Percentiles rank a stretch among this genome's conserved stretches.
Conservation (phyloP, 2,888 invertebrate species). For the Pilophorus perplexus region DNA sequence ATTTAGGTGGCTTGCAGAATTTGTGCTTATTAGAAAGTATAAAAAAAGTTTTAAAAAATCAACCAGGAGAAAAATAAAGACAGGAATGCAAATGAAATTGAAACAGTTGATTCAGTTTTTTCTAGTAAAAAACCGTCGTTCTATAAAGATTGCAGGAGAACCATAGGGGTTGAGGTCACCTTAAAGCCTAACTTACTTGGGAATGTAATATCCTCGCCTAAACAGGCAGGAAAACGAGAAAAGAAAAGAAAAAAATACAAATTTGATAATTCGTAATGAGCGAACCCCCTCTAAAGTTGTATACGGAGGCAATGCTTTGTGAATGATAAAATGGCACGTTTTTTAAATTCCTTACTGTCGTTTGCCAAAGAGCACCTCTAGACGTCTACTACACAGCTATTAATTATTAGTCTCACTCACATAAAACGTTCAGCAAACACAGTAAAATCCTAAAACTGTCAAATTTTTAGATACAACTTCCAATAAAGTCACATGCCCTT, state of each 20-base stretch:
- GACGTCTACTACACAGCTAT: slow-evolving; percentile 30
- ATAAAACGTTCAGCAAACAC: slow-evolving; percentile 31
- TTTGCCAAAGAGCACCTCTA: slow-evolving; percentile 27
- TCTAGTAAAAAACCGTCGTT: no score
- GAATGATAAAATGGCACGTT: no score
- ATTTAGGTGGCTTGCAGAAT: slow-evolving; percentile 29
- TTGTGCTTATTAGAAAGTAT: slow-evolving; percentile 20
- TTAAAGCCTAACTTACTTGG: slow-evolving; percentile 60
- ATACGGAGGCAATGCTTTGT: no score
- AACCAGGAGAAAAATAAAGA: slow-evolving; percentile 17
- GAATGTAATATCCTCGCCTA: slow-evolving; percentile 64
- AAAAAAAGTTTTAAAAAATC: slow-evolving; percentile 9
- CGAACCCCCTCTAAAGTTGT: no score
- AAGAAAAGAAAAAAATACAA: slow-evolving; percentile 42
- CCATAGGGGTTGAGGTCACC: slow-evolving; percentile 27
- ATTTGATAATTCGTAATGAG: not conserved
- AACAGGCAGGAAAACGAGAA: slow-evolving; percentile 50
- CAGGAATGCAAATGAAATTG: slow-evolving; percentile 6
- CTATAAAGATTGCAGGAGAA: no score
- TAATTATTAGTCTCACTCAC: slow-evolving; percentile 4
- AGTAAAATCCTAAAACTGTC: slow-evolving; percentile 18
- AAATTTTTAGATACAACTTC: slow-evolving; percentile 13
- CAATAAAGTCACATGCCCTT: slow-evolving; percentile 33
- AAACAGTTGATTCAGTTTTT: no score
- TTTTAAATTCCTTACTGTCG: not conserved